Evolutionary conservation across 2,888 invertebrate genomes (phyloP).

Genomic region (Agriopis aurantiaria): DNA sequence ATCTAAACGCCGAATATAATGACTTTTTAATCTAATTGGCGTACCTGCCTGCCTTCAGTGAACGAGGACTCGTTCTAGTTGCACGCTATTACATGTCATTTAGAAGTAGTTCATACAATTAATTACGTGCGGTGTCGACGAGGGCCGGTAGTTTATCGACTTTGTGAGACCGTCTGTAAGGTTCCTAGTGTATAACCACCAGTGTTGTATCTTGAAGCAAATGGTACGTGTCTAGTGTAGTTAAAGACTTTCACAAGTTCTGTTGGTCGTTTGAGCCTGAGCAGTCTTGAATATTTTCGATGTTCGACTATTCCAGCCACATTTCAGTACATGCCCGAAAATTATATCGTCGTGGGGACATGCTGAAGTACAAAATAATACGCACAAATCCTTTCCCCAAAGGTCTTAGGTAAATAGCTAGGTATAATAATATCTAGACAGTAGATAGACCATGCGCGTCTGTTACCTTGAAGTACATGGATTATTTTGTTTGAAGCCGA

Average conservation of each 20-base stretch:
- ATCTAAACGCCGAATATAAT: constrained; percentile 39
- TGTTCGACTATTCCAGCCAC: not conserved
- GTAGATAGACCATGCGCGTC: no score
- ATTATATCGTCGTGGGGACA: not conserved
- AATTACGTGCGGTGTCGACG: constrained; percentile 34
- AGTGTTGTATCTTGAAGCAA: not conserved
- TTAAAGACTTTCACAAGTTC: not conserved
- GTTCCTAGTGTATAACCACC: no score
- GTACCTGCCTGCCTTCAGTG: constrained; percentile 25
- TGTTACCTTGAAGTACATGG: not conserved
- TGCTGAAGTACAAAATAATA: no score
- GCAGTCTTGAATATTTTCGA: not conserved
- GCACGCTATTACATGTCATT: constrained; percentile 21
- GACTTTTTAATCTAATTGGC: constrained; percentile 19
- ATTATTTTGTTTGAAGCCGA: not conserved
- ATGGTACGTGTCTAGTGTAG: not conserved
- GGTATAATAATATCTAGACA: no score
- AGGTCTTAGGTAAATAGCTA: no score
- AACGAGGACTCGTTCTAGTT: constrained; percentile 40
- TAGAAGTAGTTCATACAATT: constrained; percentile 31
- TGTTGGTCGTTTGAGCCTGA: not conserved
- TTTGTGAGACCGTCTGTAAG: constrained; percentile 4
- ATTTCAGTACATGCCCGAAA: not conserved
- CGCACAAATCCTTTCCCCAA: no score
- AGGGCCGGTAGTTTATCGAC: constrained; percentile 28